Conservation (phyloP, 2,113 vertebrate genomes). For the Alethe diademata region DNA sequence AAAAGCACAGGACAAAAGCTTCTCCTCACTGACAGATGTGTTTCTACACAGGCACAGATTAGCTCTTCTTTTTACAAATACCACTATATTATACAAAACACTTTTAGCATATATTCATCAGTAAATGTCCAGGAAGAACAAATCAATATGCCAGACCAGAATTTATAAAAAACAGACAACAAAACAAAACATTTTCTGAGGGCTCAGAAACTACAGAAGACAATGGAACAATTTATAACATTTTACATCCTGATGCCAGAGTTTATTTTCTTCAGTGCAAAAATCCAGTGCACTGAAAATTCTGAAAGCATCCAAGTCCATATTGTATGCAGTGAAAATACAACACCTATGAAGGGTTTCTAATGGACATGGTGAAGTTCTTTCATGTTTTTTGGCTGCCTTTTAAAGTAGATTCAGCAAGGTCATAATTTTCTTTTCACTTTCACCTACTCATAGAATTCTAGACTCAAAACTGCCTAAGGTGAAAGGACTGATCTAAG, state of each 20-base stretch:
- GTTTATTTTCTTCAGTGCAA: neutral
- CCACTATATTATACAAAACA: neutral
- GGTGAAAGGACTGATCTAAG: constrained; percentile 27
- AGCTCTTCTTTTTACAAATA: neutral
- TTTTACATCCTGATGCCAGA: neutral
- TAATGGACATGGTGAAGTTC: neutral
- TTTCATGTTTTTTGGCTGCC: neutral
- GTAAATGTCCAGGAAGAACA: neutral
- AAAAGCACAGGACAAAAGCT: neutral
- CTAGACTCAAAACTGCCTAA: constrained; percentile 11
- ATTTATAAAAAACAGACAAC: neutral
- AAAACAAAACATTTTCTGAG: neutral
- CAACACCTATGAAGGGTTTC: neutral
- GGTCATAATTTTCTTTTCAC: neutral
- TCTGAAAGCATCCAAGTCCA: neutral
- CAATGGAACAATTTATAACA: neutral
- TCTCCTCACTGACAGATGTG: neutral
- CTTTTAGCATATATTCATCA: neutral
- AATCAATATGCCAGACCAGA: neutral
- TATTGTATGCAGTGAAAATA: neutral
- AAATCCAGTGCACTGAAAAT: neutral
- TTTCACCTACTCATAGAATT: constrained; percentile 28
- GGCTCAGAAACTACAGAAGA: neutral
- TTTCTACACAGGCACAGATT: neutral
- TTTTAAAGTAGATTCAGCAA: neutral